A percentile compares a stretch with the other conserved stretches of the same genome.
Conservation (phyloP, 2,113 vertebrate genomes). For the Pseudois nayaur region DNA sequence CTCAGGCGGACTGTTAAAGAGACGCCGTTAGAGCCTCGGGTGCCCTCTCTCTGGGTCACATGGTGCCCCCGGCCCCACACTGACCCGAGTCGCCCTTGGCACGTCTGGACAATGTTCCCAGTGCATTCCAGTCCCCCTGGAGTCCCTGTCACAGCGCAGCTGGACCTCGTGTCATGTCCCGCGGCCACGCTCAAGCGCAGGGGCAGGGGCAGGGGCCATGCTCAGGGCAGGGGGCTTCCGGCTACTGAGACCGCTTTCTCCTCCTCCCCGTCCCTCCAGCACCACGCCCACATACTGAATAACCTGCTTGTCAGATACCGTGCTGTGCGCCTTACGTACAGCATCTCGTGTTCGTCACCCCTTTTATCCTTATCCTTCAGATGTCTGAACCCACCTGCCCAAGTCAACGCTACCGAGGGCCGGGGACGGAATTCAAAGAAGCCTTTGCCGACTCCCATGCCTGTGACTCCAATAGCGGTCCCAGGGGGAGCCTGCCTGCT, state of each 20-base stretch:
- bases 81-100: neutral
- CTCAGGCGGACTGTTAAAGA: neutral
- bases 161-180: neutral
- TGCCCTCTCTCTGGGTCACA: neutral
- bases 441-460: neutral
- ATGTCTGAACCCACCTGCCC: neutral
- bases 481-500: neutral
- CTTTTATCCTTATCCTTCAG: neutral
- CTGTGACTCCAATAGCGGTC: neutral
- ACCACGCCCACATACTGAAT: rapidly evolving
- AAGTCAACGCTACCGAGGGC: neutral
- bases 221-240: neutral
- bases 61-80: neutral
- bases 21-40: neutral
- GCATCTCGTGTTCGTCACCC: neutral
- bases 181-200: neutral
- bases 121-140: neutral
- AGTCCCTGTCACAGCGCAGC: neutral
- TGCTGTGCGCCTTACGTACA: neutral
- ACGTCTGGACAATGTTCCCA: neutral
- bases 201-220: neutral
- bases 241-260: neutral
- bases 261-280: too few relatives aligned
- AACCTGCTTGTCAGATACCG: neutral
- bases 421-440: neutral